Evolutionary conservation across 2,888 invertebrate genomes (phyloP), one percentile per base, ranked within the genome.

Genomic region (Drosophila engyochracea): DNA sequence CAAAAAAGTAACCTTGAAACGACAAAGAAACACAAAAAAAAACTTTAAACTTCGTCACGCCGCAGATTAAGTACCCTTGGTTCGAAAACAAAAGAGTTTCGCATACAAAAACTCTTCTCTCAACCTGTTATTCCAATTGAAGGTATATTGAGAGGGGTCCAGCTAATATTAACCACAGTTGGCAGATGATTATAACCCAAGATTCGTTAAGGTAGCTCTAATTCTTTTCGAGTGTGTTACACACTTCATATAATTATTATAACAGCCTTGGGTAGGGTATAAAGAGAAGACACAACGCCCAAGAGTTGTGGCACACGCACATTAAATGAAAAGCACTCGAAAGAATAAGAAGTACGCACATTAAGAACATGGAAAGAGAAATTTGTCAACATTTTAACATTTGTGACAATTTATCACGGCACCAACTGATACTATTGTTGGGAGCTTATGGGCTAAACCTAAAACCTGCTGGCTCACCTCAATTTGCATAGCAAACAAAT

Each of bases 1-100:
- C 74, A 72, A 64, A 74, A 82, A 83, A 85, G 55, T 83, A 90
- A 83, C 86, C 90, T 89, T 89, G 83, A 89, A 82, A 77, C 70
- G 41, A 74, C 58, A 58, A n/a, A 28, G 14, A 57, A n/a, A 39
- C 37, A 55, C n/a, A 39, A 30, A 57, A 41, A 57, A 41, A n/a
- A 57, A 39, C 35, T 25, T 2, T 1, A 19, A n/a, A 35, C 5
- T 19, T 25, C 4, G 19, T 54, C 16, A 22, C 16, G 54, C 9
- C 54, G 54, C 10, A 25, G 54, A 30, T 35, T 22, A 5, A 5
- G 10, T 25, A 54, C 22, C 4, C 35, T 54, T 35, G 22, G n/a
- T 41, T n/a, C 5, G n/a, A 41, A n/a, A 41, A 41, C 16, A 47
- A 47, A 7, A 47, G 22, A 22, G 14, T 22, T 41, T 41, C 41